phyloP scores from a whole-genome alignment of 2,888 invertebrate genomes.

The Yponomeuta sedellus region DNA sequence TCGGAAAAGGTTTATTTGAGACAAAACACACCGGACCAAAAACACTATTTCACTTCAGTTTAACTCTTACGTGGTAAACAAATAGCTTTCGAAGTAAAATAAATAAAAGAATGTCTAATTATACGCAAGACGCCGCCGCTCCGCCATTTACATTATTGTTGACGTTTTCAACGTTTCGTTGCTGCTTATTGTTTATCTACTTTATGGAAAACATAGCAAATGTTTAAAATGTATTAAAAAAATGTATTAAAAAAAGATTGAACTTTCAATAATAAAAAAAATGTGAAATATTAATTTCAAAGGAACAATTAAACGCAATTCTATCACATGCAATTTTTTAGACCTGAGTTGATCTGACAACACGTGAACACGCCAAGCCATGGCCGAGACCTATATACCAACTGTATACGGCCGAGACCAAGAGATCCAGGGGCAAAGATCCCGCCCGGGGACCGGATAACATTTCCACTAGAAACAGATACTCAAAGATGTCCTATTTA shows the following conservation, averaged over 20 bases:
- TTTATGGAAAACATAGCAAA: too few relatives aligned
- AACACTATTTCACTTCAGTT: not conserved
- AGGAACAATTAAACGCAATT: too few relatives aligned
- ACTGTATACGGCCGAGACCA: too few relatives aligned
- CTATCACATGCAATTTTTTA: too few relatives aligned
- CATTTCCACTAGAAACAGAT: too few relatives aligned
- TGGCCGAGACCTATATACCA: too few relatives aligned
- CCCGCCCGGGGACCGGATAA: too few relatives aligned
- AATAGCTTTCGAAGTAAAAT: constrained; percentile 22
- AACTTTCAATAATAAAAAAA: not conserved
- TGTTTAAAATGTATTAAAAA: not conserved
- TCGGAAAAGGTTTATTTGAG: not conserved
- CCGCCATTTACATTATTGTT: constrained; percentile 36
- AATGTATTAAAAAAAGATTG: not conserved
- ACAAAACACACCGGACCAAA: not conserved
- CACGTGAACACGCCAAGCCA: too few relatives aligned
- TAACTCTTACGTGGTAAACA: not conserved
- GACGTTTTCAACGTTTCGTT: constrained; percentile 21
- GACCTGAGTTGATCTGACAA: too few relatives aligned
- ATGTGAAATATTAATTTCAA: too few relatives aligned
- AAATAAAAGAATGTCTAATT: constrained; percentile 47
- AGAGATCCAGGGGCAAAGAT: too few relatives aligned
- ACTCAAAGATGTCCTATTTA: too few relatives aligned
- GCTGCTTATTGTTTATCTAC: not conserved
- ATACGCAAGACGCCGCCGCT: constrained; percentile 48